Conservation (phyloP, 2,797 vertebrate species). For the Spinus olivaceus region DNA sequence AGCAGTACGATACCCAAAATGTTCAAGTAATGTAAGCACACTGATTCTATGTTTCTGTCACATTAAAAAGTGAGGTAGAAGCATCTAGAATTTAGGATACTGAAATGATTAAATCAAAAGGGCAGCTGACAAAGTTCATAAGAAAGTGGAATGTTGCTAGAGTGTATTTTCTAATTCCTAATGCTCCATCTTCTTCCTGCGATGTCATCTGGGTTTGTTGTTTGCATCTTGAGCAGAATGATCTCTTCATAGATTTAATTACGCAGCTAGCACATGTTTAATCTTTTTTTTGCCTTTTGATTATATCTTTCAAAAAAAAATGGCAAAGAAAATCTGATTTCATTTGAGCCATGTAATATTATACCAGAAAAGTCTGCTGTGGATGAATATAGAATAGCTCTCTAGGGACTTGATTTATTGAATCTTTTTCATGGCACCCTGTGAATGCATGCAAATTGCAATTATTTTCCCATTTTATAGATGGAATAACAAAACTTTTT, state of each 20-base stretch:
- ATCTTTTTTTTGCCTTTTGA: constrained; percentile 24
- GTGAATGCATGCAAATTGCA: not conserved
- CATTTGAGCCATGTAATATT: not conserved
- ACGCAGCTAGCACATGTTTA: constrained; percentile 26
- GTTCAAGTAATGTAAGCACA: not conserved
- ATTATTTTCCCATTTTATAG: not conserved
- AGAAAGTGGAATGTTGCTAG: not conserved
- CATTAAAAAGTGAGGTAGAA: not conserved
- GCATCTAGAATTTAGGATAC: not conserved
- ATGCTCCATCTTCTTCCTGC: not conserved
- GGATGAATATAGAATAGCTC: not conserved
- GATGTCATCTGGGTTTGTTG: constrained; percentile 26
- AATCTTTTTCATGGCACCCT: not conserved
- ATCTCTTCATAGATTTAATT: constrained; percentile 36
- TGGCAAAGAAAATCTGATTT: not conserved
- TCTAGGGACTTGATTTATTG: not conserved
- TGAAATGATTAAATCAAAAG: not conserved
- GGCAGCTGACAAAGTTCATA: not conserved
- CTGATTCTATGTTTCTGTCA: not conserved
- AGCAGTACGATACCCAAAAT: not conserved
- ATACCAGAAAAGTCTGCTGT: not conserved
- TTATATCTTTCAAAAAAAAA: not conserved
- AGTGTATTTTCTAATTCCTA: not conserved
- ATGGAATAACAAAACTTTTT: not conserved
- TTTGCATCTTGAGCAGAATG: constrained; percentile 34